phyloP scores from a whole-genome alignment of 2,113 vertebrate species.

The Phrynosoma blainvillii region DNA sequence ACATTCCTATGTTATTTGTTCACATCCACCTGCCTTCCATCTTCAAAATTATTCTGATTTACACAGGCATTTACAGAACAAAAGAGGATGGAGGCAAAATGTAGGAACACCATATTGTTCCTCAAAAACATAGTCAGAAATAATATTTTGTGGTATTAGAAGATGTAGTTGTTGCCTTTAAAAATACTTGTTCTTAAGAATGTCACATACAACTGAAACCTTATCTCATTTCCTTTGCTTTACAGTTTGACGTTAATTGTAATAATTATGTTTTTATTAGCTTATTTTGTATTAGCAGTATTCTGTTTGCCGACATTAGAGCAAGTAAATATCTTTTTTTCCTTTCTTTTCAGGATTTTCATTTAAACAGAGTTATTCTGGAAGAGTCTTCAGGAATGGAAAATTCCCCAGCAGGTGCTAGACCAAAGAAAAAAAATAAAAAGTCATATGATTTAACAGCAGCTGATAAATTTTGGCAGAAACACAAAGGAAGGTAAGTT shows the following conservation, averaged over 20 bases:
- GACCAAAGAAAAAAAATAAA: constrained; percentile 96
- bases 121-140: not conserved
- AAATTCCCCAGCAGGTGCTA: constrained; percentile 88
- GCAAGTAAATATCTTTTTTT: constrained; percentile 18
- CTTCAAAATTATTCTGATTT: not conserved
- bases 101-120: not conserved
- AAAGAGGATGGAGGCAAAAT: not conserved
- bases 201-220: not conserved
- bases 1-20: not conserved
- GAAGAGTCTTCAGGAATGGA: constrained; percentile 88
- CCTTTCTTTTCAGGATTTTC: constrained; percentile 86
- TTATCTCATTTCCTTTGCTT: not conserved
- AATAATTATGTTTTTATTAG: not conserved
- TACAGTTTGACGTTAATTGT: not conserved
- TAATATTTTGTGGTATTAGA: not conserved
- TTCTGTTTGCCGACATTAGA: not conserved
- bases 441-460: constrained; percentile 94
- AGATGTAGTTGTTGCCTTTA: not conserved
- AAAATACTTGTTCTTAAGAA: not conserved
- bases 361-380: constrained; percentile 92
- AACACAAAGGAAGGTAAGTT: constrained; percentile 95
- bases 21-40: not conserved
- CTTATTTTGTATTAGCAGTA: constrained; percentile 7
- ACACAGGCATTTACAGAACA: not conserved
- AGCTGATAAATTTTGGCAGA: constrained; percentile 97